phyloP scores from a whole-genome alignment of 2,797 vertebrate species.

The Phoxinus dragarum region DNA sequence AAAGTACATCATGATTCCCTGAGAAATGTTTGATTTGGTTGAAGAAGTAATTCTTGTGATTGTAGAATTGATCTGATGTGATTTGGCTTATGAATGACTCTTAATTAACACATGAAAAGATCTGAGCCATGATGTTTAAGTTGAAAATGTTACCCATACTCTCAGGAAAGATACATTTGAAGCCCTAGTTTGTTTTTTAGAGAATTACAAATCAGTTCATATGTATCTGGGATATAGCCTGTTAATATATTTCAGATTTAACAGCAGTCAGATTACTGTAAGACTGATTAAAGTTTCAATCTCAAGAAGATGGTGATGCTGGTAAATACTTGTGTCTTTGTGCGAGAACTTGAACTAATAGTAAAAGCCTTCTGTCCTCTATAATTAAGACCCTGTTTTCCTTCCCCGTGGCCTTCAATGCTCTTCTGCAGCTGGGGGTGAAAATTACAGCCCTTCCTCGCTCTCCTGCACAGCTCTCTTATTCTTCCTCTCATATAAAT shows the following conservation, averaged over 20 bases:
- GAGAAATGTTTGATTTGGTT: not conserved
- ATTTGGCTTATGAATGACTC: slow-evolving; percentile 19
- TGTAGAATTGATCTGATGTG: slow-evolving; percentile 7
- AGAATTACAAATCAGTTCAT: not conserved
- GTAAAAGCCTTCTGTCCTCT: slow-evolving; percentile 66
- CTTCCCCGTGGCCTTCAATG: slow-evolving; percentile 45
- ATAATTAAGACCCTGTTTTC: slow-evolving; percentile 70
- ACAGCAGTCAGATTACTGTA: slow-evolving; percentile 8
- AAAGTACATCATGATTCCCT: slow-evolving; percentile 8
- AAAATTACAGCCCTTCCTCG: slow-evolving; percentile 70
- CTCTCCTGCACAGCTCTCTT: slow-evolving; percentile 27
- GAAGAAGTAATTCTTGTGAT: not conserved
- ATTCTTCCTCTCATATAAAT: slow-evolving; percentile 40
- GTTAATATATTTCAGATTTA: not conserved
- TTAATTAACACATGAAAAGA: not conserved
- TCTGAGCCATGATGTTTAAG: not conserved
- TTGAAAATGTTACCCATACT: not conserved
- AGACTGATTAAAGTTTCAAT: not conserved
- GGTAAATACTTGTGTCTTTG: slow-evolving; percentile 21
- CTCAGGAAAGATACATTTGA: not conserved
- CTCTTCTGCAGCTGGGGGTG: slow-evolving; percentile 63
- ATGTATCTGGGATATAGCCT: not conserved
- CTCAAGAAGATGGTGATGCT: not conserved
- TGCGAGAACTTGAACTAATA: slow-evolving; percentile 46
- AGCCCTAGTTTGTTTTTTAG: not conserved